phyloP scores from a whole-genome alignment of 2,888 invertebrate genomes.

The Amphipyra berbera region DNA sequence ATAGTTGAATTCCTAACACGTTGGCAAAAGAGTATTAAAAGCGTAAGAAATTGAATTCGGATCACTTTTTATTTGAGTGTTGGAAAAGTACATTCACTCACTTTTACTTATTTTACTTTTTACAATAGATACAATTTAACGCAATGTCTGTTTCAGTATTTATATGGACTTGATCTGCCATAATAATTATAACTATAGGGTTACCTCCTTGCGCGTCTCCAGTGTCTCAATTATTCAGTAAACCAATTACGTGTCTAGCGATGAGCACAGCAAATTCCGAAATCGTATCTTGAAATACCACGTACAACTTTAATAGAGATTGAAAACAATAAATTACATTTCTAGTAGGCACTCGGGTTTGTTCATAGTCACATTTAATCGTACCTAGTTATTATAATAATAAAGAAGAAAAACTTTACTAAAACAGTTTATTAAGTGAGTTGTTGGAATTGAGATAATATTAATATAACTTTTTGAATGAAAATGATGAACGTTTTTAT shows the following conservation, averaged over 20 bases:
- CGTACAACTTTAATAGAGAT: slow-evolving; percentile 20
- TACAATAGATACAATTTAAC: not conserved
- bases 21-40: slow-evolving; percentile 12
- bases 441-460: not conserved
- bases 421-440: no score
- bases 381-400: not conserved
- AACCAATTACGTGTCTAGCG: slow-evolving; percentile 18
- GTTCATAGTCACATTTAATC: slow-evolving; percentile 12
- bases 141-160: not conserved
- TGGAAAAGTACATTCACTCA: not conserved
- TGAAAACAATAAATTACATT: slow-evolving; percentile 5
- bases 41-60: slow-evolving; percentile 13
- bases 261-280: slow-evolving; percentile 12
- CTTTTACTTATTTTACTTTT: slow-evolving; percentile 11
- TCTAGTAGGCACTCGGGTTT: not conserved
- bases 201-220: not conserved
- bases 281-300: slow-evolving; percentile 14
- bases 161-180: not conserved
- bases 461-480: not conserved
- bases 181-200: not conserved
- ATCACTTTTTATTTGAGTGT: slow-evolving; percentile 16
- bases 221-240: slow-evolving; percentile 27
- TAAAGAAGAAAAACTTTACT: not conserved
- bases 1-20: not conserved
- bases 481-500: not conserved